These are phyloP conservation scores for Philopedon plagiatum DNA, from an alignment of 2,888 invertebrate genomes.

Conservation along the genomic window DNA sequence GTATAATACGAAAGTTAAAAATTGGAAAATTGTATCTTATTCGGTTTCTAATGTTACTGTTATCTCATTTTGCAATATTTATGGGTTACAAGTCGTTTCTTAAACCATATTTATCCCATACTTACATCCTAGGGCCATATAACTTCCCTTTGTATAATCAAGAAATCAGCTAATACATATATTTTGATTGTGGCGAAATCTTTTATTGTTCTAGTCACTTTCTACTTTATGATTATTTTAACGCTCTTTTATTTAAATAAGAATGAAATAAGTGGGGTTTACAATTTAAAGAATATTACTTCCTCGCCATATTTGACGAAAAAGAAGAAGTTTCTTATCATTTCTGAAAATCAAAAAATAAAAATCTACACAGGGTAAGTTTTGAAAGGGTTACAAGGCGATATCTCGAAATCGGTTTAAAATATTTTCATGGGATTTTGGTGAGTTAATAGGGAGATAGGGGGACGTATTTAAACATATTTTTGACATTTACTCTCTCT, in stretches of 20 bases:
- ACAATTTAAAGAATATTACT: neutral
- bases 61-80: slow-evolving; percentile 23
- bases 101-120: slow-evolving; percentile 10
- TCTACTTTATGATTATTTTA: slow-evolving; percentile 20
- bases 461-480: no score
- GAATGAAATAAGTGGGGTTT: neutral
- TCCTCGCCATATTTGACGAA: neutral
- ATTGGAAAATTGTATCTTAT: slow-evolving; percentile 32
- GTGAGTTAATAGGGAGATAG: no score
- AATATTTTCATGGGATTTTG: no score
- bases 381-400: no score
- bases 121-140: slow-evolving; percentile 12
- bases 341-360: no score
- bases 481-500: no score
- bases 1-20: slow-evolving; percentile 29
- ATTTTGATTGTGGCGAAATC: slow-evolving; percentile 31
- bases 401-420: no score
- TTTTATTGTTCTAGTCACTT: slow-evolving; percentile 29
- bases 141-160: slow-evolving; percentile 18
- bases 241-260: slow-evolving; percentile 1
- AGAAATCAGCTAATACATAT: slow-evolving; percentile 10
- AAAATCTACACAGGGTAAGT: no score
- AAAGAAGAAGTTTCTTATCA: no score
- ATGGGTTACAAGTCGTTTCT: slow-evolving; percentile 7
- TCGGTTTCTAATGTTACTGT: slow-evolving; percentile 20